Evolutionary conservation across 2,888 invertebrate species (phyloP).

Genomic region (Temnothorax unifasciatus): DNA sequence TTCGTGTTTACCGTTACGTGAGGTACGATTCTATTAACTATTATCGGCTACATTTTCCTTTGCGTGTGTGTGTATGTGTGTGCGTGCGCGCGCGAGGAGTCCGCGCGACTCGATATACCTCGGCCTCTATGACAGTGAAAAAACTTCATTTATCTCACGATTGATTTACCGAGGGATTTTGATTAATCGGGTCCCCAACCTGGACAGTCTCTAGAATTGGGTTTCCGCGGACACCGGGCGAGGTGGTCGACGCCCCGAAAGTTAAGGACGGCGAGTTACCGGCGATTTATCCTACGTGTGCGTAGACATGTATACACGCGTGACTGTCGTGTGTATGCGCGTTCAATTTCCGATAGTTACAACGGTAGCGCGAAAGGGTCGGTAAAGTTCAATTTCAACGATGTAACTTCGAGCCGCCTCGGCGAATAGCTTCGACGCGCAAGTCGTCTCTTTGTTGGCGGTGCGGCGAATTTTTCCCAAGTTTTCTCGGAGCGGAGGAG

Average conservation of each 20-base stretch:
- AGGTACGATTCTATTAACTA: constrained; percentile 54
- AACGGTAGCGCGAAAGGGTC: constrained; percentile 77
- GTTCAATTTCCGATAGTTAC: constrained; percentile 82
- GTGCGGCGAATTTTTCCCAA: constrained; percentile 72
- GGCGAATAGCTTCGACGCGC: constrained; percentile 60
- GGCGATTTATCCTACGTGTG: constrained; percentile 61
- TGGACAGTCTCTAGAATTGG: constrained; percentile 63
- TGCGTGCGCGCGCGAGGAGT: not conserved
- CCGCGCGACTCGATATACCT: not conserved
- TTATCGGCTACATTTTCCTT: not conserved
- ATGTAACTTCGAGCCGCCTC: constrained; percentile 72
- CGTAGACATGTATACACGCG: constrained; percentile 35
- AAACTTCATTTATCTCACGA: constrained; percentile 53
- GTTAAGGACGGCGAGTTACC: constrained; percentile 55
- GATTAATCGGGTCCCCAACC: constrained; percentile 60
- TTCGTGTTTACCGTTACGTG: constrained; percentile 53
- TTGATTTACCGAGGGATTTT: constrained; percentile 65
- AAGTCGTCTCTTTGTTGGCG: constrained; percentile 73
- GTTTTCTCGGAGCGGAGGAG: constrained; percentile 65
- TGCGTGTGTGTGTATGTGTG: not conserved
- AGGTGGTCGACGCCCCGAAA: constrained; percentile 57
- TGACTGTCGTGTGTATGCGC: constrained; percentile 66
- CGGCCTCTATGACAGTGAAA: constrained; percentile 30
- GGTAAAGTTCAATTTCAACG: constrained; percentile 80
- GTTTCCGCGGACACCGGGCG: constrained; percentile 65